phyloP scores from a whole-genome alignment of 2,797 vertebrate species.

The Erethizon dorsatum region DNA sequence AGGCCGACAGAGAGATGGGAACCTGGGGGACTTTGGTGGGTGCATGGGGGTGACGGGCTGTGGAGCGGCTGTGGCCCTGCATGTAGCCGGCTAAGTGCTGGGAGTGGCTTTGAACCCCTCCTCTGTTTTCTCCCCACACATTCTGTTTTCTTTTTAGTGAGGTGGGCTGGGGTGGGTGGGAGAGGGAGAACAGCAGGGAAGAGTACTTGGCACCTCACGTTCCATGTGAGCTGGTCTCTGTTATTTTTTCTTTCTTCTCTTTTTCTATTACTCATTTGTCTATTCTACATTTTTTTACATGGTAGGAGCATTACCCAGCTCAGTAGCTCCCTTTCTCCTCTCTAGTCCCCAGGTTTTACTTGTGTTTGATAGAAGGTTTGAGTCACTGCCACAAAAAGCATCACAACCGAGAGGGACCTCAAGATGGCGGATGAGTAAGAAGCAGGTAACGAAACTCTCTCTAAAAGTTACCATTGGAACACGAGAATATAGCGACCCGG shows the following conservation, averaged over 20 bases:
- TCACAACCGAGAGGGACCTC: no score
- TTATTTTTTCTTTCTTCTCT: no score
- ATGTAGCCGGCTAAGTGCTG: not conserved
- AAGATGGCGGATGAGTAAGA: no score
- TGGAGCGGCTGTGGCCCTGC: not conserved
- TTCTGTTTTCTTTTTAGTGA: not conserved
- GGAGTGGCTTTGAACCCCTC: not conserved
- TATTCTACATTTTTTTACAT: not conserved
- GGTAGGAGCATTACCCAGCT: not conserved
- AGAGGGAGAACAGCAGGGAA: not conserved
- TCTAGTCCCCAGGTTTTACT: constrained; percentile 3
- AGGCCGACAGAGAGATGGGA: not conserved
- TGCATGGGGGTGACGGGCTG: not conserved
- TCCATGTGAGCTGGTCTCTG: not conserved
- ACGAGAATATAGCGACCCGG: no score
- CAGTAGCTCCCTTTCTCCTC: not conserved
- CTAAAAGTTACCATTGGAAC: no score
- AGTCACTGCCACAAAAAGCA: not conserved
- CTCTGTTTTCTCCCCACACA: not conserved
- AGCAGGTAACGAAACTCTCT: no score
- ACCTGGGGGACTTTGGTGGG: not conserved
- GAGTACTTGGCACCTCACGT: not conserved
- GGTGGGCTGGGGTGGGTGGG: not conserved
- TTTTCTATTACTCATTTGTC: not conserved
- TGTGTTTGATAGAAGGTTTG: not conserved